phyloP scores from a whole-genome alignment of 2,797 vertebrate genomes.

The Micropoecilia bifurca region DNA sequence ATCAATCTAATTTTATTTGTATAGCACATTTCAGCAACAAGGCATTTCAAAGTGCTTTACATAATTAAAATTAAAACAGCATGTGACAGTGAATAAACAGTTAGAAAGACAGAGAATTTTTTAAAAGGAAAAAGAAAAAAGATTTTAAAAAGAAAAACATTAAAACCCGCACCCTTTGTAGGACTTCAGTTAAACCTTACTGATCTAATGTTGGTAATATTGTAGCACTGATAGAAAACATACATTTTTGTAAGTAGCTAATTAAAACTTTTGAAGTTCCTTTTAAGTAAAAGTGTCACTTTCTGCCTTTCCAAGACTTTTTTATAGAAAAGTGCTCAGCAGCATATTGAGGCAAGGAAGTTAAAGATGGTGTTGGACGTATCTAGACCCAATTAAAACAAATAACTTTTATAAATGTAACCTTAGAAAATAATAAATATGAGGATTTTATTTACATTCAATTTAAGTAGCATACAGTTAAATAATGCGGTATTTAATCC shows the following conservation, averaged over 20 bases:
- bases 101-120: no score
- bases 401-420: slow-evolving; percentile 11
- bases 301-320: not conserved
- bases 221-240: not conserved
- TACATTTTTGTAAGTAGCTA: not conserved
- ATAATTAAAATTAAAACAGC: no score
- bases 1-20: no score
- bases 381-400: slow-evolving; percentile 14
- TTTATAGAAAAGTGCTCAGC: slow-evolving; percentile 9
- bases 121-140: no score
- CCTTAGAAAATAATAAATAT: slow-evolving; percentile 42
- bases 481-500: not conserved
- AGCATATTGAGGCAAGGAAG: slow-evolving; percentile 2
- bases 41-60: no score
- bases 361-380: slow-evolving; percentile 17
- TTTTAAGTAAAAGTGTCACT: not conserved
- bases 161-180: no score
- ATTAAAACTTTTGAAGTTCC: not conserved
- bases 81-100: no score
- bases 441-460: slow-evolving; percentile 18
- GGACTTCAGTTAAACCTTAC: not conserved
- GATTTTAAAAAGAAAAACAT: no score
- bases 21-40: no score
- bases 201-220: not conserved
- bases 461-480: slow-evolving; percentile 7